phyloP scores from a whole-genome alignment of 1,140 invertebrate species.

The Psilanteris sp. region DNA sequence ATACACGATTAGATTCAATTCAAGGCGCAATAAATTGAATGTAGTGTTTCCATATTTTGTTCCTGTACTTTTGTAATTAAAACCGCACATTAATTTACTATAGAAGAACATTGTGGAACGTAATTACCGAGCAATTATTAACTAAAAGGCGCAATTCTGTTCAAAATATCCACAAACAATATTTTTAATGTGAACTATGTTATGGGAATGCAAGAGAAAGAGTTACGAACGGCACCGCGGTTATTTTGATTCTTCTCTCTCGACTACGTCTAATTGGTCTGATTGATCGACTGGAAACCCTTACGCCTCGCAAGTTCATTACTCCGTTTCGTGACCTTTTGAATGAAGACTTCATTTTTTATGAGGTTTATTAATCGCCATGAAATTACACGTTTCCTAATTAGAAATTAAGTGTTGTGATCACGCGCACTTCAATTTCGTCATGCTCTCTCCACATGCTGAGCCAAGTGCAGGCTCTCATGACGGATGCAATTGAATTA shows the following conservation, averaged over 20 bases:
- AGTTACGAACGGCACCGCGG: slow-evolving; percentile 1
- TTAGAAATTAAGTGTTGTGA: slow-evolving; percentile 53
- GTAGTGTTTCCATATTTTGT: slow-evolving; percentile 25
- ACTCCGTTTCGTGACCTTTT: slow-evolving; percentile 43
- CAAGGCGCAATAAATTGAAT: slow-evolving; percentile 34
- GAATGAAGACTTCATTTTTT: slow-evolving; percentile 81
- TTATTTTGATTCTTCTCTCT: slow-evolving; percentile 10
- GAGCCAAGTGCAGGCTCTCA: slow-evolving; percentile 11
- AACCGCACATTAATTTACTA: slow-evolving; percentile 29
- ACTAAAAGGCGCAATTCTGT: slow-evolving; percentile 36
- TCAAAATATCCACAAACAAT: slow-evolving; percentile 39
- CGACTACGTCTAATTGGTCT: slow-evolving; percentile 9
- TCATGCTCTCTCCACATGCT: slow-evolving; percentile 75
- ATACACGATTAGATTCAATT: slow-evolving; percentile 47
- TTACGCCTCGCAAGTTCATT: slow-evolving; percentile 35
- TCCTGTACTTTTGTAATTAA: slow-evolving; percentile 31
- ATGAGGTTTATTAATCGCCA: slow-evolving; percentile 81
- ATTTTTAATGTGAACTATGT: slow-evolving; percentile 48
- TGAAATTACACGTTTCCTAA: slow-evolving; percentile 54
- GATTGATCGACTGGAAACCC: slow-evolving; percentile 14
- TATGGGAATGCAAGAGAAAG: slow-evolving; percentile 42
- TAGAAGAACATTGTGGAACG: slow-evolving; percentile 36
- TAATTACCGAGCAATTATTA: slow-evolving; percentile 50
- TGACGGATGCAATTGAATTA: slow-evolving; percentile 27
- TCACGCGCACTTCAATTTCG: slow-evolving; percentile 56